Evolutionary conservation across 2,888 invertebrate species (phyloP), one percentile per base, ranked within the genome.

Genomic region (Orthosia gothica): DNA sequence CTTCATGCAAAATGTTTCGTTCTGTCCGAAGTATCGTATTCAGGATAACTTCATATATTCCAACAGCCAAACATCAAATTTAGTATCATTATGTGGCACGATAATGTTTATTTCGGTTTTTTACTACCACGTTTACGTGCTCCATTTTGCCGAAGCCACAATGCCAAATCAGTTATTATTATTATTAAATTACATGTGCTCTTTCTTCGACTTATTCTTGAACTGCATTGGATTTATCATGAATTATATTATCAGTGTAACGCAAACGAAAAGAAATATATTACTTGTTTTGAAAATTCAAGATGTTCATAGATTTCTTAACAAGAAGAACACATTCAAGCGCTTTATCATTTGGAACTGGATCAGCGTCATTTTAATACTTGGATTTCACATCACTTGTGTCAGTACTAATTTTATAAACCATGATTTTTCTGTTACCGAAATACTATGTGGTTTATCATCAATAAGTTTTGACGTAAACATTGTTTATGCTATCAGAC

Each of bases 21-120:
- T 69, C 0, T 52, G 32, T n/a, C 69, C 77, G 0, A 76, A 76
- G 47, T 76, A 69, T 58, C 49, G 32, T 11, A 76, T 76, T 13
- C 47, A 54, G 13, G 2, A 76, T 58, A 52, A 76, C n/a, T 40
- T 32, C 0, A 76, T 76, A 16, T 47, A 61, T 32, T 26, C 77
- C 1, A 76, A 68, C 9, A 63, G 16, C 12, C 2, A 32, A 2
- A n/a, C 11, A 16, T 54, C 55, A 0, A 59, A 59, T 18, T 49
- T 65, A 0, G 11, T 65, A 16, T 65, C 74, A 40, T 16, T 74
- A 0, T 66, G 47, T 12, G 23, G 16, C 7, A 26, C 49, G 18
- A 49, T 75, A 5, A 1, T 65, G 7, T 61, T 0, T 3, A 47
- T 61, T 49, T 49, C 15, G 7, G 4, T 47, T 5, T 47, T 26